A percentile compares a stretch with the other conserved stretches of the same genome.
These are phyloP conservation scores for Delichon dasypus DNA, from an alignment of 2,797 vertebrate species.

Conservation along the genomic window DNA sequence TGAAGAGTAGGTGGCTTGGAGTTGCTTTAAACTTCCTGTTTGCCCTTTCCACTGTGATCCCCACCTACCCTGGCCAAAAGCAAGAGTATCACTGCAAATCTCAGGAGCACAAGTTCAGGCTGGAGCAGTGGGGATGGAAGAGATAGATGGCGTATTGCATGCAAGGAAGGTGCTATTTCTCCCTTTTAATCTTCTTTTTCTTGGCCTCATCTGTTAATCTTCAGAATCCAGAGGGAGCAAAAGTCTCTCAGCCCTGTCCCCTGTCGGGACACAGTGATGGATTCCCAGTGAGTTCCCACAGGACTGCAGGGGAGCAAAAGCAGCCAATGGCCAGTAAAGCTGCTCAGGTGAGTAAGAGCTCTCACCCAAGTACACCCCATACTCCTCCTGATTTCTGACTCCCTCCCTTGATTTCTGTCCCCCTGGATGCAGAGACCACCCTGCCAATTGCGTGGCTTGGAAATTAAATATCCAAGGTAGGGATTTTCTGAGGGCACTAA, in stretches of 20 bases:
- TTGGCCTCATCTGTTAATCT: neutral
- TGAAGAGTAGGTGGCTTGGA: neutral
- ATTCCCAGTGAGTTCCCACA: neutral
- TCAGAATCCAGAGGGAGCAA: neutral
- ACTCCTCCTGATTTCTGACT: neutral
- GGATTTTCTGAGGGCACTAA: neutral
- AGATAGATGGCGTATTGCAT: neutral
- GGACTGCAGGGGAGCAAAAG: neutral
- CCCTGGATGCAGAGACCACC: neutral
- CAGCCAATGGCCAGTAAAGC: neutral
- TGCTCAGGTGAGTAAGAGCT: neutral
- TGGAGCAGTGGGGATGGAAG: neutral
- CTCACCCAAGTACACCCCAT: neutral
- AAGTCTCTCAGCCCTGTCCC: neutral
- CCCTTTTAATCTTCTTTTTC: neutral
- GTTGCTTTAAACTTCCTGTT: neutral
- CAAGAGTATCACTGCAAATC: neutral
- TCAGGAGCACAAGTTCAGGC: neutral
- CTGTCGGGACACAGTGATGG: neutral
- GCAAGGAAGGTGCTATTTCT: neutral
- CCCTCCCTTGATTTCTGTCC: neutral
- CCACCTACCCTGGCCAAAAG: neutral
- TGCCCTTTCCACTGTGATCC: neutral
- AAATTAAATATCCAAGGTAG: constrained; percentile 3
- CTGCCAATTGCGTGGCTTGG: neutral